Evolutionary conservation across 2,113 vertebrate genomes (phyloP).

Genomic region (Sminthopsis crassicaudata): DNA sequence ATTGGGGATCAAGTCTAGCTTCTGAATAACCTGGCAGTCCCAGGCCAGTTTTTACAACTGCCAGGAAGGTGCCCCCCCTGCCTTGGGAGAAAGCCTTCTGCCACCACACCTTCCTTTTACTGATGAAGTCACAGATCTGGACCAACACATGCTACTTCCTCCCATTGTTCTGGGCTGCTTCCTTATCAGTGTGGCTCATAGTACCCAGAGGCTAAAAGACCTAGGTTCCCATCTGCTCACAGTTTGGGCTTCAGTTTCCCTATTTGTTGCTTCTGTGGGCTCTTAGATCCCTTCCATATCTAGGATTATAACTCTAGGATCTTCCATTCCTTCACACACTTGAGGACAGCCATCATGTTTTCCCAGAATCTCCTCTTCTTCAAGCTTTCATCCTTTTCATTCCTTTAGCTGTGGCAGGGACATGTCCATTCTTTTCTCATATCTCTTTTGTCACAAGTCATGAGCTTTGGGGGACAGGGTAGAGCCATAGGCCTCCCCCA

Average conservation of each 20-base stretch:
- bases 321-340: background rate
- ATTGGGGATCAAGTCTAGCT: background rate
- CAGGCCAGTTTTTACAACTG: background rate
- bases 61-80: background rate
- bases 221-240: background rate
- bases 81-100: background rate
- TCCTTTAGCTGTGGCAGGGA: background rate
- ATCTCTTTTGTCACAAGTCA: background rate
- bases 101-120: background rate
- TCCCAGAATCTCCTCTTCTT: background rate
- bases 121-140: background rate
- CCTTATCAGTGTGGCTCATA: background rate
- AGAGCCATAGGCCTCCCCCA: background rate
- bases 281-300: background rate
- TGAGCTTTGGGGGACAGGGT: background rate
- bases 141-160: background rate
- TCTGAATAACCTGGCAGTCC: background rate
- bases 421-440: background rate
- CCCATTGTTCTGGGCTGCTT: background rate
- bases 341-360: background rate
- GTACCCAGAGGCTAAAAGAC: background rate
- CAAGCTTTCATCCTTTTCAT: background rate
- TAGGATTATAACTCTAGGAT: background rate
- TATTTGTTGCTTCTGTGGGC: background rate
- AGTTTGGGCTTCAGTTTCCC: background rate